These are phyloP conservation scores for Proteles cristata DNA, from an alignment of 2,113 vertebrate genomes.

Conservation along the genomic window DNA sequence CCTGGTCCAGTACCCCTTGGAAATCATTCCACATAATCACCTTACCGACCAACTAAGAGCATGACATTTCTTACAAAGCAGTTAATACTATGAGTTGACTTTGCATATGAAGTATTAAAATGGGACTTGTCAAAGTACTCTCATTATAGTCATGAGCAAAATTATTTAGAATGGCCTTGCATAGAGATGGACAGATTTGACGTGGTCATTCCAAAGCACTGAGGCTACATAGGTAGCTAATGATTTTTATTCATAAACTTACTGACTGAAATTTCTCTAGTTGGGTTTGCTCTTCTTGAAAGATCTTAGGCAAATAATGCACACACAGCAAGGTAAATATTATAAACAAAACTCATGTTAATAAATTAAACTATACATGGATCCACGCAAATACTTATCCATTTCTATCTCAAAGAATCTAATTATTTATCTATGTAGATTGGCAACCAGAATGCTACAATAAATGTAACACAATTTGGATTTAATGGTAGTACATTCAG, in stretches of 20 bases:
- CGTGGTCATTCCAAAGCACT: neutral
- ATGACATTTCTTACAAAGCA: neutral
- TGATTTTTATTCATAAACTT: neutral
- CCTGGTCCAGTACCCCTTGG: neutral
- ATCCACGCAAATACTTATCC: neutral
- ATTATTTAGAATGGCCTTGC: neutral
- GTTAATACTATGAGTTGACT: neutral
- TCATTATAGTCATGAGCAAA: neutral
- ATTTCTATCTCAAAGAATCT: neutral
- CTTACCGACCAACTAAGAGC: neutral
- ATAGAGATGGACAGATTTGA: neutral
- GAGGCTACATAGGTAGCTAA: neutral
- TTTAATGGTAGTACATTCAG: neutral
- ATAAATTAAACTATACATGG: neutral
- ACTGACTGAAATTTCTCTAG: neutral
- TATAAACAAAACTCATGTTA: neutral
- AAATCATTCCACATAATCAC: neutral
- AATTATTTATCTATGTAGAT: neutral
- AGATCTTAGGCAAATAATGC: neutral
- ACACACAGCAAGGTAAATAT: neutral
- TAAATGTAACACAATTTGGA: neutral
- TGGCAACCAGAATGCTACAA: neutral
- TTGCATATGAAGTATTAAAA: neutral
- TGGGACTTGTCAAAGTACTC: neutral
- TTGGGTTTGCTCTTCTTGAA: neutral